Conservation (phyloP, 2,113 vertebrate species). For the Tenebrosternarchus preto region DNA sequence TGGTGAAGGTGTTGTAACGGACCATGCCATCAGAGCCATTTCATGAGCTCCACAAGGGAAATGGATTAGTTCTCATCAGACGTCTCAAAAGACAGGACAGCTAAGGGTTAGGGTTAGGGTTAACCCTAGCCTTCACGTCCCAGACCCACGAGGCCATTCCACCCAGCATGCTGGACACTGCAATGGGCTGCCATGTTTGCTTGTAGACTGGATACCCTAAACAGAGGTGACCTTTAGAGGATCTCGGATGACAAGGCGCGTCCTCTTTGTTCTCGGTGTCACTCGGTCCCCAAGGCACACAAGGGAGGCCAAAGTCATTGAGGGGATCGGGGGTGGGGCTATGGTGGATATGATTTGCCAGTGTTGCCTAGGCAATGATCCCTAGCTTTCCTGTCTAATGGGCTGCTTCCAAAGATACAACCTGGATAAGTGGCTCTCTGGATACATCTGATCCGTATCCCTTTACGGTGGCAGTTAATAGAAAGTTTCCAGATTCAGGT, state of each 20-base stretch:
- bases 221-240: slow-evolving; percentile 53
- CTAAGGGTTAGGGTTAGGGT: too few relatives aligned
- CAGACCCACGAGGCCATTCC: too few relatives aligned
- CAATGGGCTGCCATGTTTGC: slow-evolving; percentile 32
- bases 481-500: neutral
- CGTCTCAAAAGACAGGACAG: neutral
- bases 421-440: slow-evolving; percentile 1
- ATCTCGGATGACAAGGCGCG: slow-evolving; percentile 33
- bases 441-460: neutral
- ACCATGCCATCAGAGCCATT: too few relatives aligned
- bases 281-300: slow-evolving; percentile 38
- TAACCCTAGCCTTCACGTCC: too few relatives aligned
- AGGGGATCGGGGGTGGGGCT: neutral
- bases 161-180: slow-evolving; percentile 34
- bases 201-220: slow-evolving; percentile 37
- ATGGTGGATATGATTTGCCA: slow-evolving; percentile 1
- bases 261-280: slow-evolving; percentile 53
- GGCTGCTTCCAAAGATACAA: neutral
- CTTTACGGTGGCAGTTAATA: neutral
- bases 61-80: too few relatives aligned
- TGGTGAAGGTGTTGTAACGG: too few relatives aligned
- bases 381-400: slow-evolving; percentile 6
- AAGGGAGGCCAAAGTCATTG: slow-evolving; percentile 35
- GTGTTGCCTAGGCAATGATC: slow-evolving; percentile 25
- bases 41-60: too few relatives aligned